phyloP scores from a whole-genome alignment of 1,140 invertebrate species.

The Wasmannia auropunctata region DNA sequence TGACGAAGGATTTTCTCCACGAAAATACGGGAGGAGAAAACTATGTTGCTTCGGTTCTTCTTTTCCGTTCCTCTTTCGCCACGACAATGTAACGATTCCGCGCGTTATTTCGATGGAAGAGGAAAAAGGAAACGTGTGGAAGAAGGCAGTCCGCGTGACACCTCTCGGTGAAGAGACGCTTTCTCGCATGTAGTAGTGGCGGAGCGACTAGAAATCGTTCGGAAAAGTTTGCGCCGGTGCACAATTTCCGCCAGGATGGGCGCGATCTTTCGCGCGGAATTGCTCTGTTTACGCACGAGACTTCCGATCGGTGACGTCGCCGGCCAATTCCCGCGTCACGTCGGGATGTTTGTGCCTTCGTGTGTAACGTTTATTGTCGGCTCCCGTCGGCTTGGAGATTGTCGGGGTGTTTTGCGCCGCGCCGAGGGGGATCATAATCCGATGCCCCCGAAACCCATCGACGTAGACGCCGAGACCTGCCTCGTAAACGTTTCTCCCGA shows the following conservation, averaged over 20 bases:
- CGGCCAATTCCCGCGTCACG: background rate
- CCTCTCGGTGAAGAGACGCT: background rate
- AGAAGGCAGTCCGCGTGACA: conserved; percentile 3
- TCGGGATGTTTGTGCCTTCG: conserved; percentile 29
- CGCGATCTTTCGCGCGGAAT: conserved; percentile 7
- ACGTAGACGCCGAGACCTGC: background rate
- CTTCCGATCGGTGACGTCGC: conserved; percentile 39
- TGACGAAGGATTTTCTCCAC: background rate
- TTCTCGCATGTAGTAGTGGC: background rate
- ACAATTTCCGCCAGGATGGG: conserved; percentile 21
- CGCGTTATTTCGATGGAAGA: conserved; percentile 16
- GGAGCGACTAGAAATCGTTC: conserved; percentile 15
- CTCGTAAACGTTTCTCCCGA: background rate
- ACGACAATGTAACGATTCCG: background rate
- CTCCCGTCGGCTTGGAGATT: background rate
- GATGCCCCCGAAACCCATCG: background rate
- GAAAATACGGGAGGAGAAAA: background rate
- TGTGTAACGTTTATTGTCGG: conserved; percentile 32
- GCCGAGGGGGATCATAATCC: conserved; percentile 14
- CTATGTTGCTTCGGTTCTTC: background rate
- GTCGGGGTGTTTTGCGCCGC: conserved; percentile 31
- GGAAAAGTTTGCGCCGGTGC: conserved; percentile 29
- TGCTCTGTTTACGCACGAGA: conserved; percentile 39
- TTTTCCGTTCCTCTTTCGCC: background rate
- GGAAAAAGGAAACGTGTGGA: background rate